These are phyloP conservation scores for Pocillopora damicornis DNA, from an alignment of 64 coral and sea anemone genomes.

Conservation along the genomic window DNA sequence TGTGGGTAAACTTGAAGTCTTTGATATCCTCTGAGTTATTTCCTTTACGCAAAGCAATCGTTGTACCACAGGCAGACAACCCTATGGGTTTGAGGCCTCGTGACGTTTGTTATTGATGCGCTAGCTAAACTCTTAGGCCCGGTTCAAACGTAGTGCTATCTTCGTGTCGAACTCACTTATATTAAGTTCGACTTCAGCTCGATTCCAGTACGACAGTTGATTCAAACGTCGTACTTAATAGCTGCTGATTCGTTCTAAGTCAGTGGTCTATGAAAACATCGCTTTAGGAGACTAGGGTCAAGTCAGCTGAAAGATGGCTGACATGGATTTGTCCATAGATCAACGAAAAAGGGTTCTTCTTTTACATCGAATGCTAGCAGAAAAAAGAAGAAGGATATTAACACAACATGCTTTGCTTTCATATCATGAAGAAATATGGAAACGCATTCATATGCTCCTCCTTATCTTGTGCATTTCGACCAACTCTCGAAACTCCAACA, in stretches of 20 bases:
- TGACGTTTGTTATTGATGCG: too few species aligned
- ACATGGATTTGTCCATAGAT: constrained; percentile 36
- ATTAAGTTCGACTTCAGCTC: too few species aligned
- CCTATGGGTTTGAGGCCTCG: too few species aligned
- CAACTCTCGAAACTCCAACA: constrained; percentile 41
- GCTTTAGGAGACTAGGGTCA: constrained; percentile 31
- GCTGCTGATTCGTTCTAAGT: constrained; percentile 8
- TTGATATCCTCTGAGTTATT: too few species aligned
- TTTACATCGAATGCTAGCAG: constrained; percentile 37
- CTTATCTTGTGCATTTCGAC: constrained; percentile 50
- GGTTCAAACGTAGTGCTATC: too few species aligned
- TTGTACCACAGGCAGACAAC: too few species aligned
- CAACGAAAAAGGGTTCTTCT: constrained; percentile 38
- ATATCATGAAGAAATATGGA: constrained; percentile 28
- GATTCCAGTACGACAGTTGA: constrained; percentile 9
- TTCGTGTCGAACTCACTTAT: too few species aligned
- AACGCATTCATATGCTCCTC: constrained; percentile 24
- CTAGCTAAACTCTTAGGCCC: too few species aligned
- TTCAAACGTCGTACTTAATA: constrained; percentile 50
- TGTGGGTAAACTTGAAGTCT: too few species aligned
- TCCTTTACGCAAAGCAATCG: too few species aligned
- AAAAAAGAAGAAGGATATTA: constrained; percentile 57
- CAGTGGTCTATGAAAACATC: background rate
- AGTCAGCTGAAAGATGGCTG: constrained; percentile 44
- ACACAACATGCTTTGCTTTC: constrained; percentile 46